These are phyloP conservation scores for Hydrolagus colliei DNA, from an alignment of 2,797 vertebrate species.

Conservation along the genomic window DNA sequence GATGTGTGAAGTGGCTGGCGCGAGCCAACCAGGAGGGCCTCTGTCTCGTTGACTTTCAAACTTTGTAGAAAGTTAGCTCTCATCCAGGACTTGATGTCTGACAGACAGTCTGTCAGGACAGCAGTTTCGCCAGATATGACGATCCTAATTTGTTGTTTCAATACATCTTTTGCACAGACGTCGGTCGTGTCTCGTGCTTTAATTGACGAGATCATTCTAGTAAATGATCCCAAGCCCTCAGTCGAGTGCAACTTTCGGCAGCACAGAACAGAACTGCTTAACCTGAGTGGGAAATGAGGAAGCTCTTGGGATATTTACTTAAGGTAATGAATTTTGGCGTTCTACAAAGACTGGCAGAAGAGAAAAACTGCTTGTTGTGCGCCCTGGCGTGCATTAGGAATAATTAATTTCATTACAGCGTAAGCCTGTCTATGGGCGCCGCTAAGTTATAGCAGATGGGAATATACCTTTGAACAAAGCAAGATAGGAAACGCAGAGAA, in stretches of 20 bases:
- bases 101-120: too few species aligned
- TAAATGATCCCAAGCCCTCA: neutral
- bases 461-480: neutral
- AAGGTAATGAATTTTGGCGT: slow-evolving; percentile 23
- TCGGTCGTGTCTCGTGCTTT: neutral
- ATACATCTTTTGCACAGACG: neutral
- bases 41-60: too few species aligned
- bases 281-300: neutral
- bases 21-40: too few species aligned
- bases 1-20: too few species aligned
- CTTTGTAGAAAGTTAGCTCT: too few species aligned
- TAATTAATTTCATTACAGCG: slow-evolving; percentile 17
- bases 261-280: neutral
- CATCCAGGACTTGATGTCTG: too few species aligned
- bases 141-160: neutral
- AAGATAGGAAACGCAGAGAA: slow-evolving; percentile 2
- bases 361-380: neutral
- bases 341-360: slow-evolving; percentile 9
- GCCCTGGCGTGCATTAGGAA: slow-evolving; percentile 17
- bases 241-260: neutral
- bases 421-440: neutral
- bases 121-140: neutral
- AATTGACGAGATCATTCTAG: neutral
- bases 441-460: neutral
- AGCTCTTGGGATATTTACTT: slow-evolving; percentile 8